These are phyloP conservation scores for Saturnia japonica DNA, from an alignment of 2,888 invertebrate species.

Conservation along the genomic window DNA sequence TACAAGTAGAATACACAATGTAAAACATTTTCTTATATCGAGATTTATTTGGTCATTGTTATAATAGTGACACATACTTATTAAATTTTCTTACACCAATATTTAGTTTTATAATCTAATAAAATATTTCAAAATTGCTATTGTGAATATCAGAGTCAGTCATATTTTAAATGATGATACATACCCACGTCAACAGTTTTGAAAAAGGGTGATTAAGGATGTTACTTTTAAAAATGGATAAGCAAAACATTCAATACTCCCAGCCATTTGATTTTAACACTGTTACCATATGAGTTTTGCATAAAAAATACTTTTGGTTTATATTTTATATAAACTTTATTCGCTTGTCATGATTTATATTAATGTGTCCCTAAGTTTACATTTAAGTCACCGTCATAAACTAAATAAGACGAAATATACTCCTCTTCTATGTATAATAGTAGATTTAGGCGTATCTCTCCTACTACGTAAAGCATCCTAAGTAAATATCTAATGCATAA, in stretches of 20 bases:
- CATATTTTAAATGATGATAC: too few relatives aligned
- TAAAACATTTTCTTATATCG: background rate
- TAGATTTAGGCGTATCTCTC: background rate
- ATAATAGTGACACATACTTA: background rate
- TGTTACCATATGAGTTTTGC: background rate
- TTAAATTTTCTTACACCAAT: background rate
- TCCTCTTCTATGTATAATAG: background rate
- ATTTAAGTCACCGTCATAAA: background rate
- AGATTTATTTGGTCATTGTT: background rate
- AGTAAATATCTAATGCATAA: constrained; percentile 16
- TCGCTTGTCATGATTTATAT: background rate
- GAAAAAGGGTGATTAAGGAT: background rate
- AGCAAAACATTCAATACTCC: background rate
- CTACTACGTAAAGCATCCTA: constrained; percentile 10
- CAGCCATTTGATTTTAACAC: background rate
- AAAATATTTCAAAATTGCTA: background rate
- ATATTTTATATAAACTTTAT: too few relatives aligned
- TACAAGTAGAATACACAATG: too few relatives aligned
- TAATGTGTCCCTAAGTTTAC: background rate
- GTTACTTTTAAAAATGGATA: background rate
- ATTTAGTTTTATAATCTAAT: background rate
- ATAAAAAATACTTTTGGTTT: background rate
- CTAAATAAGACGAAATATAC: background rate
- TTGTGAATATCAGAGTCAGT: background rate
- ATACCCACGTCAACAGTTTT: background rate